Conservation (phyloP, 1,140 invertebrate species). For the Pseudomyrmex concolor region DNA sequence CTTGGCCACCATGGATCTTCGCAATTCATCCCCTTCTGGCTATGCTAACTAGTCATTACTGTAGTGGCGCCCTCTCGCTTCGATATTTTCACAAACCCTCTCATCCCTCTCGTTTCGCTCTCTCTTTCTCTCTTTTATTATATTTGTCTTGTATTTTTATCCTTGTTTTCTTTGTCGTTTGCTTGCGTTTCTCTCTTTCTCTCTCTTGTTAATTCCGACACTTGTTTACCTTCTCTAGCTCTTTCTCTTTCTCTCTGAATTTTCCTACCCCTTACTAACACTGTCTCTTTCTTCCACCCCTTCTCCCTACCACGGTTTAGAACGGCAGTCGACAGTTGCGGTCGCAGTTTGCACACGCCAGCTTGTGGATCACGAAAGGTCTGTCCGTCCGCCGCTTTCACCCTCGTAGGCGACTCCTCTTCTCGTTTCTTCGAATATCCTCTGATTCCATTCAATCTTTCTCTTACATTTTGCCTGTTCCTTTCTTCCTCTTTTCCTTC, state of each 20-base stretch:
- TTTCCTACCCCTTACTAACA: slow-evolving; percentile 15
- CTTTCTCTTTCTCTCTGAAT: slow-evolving; percentile 5
- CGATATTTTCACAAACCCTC: slow-evolving; percentile 1
- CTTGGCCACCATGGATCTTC: slow-evolving; percentile 12
- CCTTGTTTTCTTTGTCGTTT: not conserved
- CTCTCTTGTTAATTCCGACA: not conserved
- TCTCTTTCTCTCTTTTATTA: slow-evolving; percentile 7
- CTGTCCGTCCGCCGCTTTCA: slow-evolving; percentile 47
- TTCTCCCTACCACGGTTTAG: slow-evolving; percentile 26
- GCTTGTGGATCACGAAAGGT: slow-evolving; percentile 54
- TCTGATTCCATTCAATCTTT: not conserved
- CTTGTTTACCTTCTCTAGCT: not conserved
- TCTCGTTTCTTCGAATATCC: slow-evolving; percentile 45
- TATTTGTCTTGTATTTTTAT: not conserved
- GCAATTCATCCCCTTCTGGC: not conserved
- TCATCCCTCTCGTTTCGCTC: not conserved
- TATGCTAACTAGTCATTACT: not conserved
- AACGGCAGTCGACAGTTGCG: slow-evolving; percentile 41
- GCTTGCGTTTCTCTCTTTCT: not conserved
- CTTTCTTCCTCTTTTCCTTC: slow-evolving; percentile 23
- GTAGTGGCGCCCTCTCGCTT: slow-evolving; percentile 8
- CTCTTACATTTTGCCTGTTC: not conserved
- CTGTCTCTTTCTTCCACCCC: slow-evolving; percentile 22
- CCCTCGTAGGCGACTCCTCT: slow-evolving; percentile 53
- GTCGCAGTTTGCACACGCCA: slow-evolving; percentile 52